A percentile compares a stretch with the other conserved stretches of the same genome.
These are phyloP conservation scores for Ceramica pisi DNA, from an alignment of 2,888 invertebrate species.

Conservation along the genomic window DNA sequence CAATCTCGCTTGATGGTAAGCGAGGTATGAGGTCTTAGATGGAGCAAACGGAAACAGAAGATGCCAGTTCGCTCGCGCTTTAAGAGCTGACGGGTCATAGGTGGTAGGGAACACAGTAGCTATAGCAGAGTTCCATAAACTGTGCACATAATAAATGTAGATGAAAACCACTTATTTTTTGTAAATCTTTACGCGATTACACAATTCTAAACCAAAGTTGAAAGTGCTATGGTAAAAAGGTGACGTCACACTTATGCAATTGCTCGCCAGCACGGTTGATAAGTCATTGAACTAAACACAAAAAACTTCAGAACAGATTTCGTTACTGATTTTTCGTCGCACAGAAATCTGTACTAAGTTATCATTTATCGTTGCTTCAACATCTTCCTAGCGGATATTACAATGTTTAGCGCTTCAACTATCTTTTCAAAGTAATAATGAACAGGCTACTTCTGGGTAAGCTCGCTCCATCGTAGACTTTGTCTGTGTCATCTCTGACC, in stretches of 20 bases:
- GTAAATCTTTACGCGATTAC: background rate
- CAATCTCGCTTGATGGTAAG: background rate
- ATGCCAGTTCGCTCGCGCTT: background rate
- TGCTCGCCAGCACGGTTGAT: no score
- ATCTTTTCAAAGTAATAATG: no score
- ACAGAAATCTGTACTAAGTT: background rate
- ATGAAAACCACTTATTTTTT: no score
- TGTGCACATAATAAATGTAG: no score
- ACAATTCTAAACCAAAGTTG: background rate
- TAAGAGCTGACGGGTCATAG: background rate
- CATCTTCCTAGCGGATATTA: background rate
- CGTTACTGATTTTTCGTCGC: background rate
- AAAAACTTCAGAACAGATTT: constrained; percentile 1
- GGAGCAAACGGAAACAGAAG: background rate
- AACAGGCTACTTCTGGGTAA: no score
- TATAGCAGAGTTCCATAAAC: no score
- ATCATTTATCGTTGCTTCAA: background rate
- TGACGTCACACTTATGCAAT: background rate
- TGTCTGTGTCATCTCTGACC: no score
- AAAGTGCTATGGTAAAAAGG: background rate
- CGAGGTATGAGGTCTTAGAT: background rate
- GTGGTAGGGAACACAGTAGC: background rate
- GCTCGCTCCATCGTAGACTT: no score
- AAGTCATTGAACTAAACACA: background rate
- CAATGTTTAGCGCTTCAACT: no score